A percentile compares a stretch with the other conserved stretches of the same genome.
Evolutionary conservation across 1,140 invertebrate species (phyloP).

Genomic region (Himalopsyche phryganea): DNA sequence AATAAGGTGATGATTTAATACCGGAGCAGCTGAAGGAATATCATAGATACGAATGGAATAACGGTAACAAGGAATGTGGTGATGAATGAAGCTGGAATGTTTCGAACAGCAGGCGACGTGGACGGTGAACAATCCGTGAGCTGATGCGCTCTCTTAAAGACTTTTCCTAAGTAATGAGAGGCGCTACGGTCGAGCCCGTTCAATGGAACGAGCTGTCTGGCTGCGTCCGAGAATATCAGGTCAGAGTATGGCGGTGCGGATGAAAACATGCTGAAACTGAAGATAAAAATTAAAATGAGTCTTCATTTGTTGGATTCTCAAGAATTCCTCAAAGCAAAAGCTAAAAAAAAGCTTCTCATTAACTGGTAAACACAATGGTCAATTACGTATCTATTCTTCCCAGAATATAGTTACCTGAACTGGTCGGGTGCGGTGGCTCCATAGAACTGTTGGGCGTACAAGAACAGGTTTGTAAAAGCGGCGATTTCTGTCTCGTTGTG

Average conservation of each 20-base stretch:
- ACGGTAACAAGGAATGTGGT: too few relatives aligned
- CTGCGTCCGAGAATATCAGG: conserved; percentile 89
- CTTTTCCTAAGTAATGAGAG: conserved; percentile 63
- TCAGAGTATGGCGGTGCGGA: conserved; percentile 77
- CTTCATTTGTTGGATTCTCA: too few relatives aligned
- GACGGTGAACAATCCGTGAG: conserved; percentile 66
- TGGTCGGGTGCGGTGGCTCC: conserved; percentile 80
- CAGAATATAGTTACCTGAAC: conserved; percentile 70
- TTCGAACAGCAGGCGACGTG: conserved; percentile 3
- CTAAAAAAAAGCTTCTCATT: too few relatives aligned
- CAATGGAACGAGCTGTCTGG: conserved; percentile 75
- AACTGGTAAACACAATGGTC: too few relatives aligned
- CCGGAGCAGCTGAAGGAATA: too few relatives aligned
- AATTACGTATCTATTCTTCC: too few relatives aligned
- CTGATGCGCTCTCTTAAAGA: conserved; percentile 72
- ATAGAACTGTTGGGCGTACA: conserved; percentile 89
- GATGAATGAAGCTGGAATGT: not conserved
- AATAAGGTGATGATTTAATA: too few relatives aligned
- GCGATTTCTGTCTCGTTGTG: conserved; percentile 79
- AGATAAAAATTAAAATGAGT: too few relatives aligned
- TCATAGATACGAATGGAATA: too few relatives aligned
- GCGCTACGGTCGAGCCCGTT: conserved; percentile 60
- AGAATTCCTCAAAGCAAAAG: too few relatives aligned
- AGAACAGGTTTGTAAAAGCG: conserved; percentile 81
- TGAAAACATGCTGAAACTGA: conserved; percentile 85